Base-by-base conservation (phyloP, 2,888 invertebrate species). In the Diplazon laetatorius region DNA sequence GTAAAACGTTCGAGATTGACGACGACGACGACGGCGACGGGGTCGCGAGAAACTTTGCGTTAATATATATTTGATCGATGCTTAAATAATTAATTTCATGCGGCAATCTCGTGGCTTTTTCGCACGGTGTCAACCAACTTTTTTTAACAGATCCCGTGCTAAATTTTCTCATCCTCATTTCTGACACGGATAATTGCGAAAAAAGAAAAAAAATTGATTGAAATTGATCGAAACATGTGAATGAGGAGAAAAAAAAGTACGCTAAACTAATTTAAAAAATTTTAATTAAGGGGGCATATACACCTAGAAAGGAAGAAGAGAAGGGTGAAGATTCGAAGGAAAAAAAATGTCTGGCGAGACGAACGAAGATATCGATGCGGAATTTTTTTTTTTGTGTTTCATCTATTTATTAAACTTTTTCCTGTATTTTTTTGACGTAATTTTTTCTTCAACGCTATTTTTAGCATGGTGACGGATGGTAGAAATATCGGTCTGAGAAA, bases 1-100 rank as follows among this genome's bases (percentile, higher is more conserved):
- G n/a, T n/a, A 30, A 8, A 9, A 25, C 14, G 30, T 30, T 30
- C 14, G 30, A 30, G 42, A 12, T 6, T 6, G 2, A 4, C n/a
- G 14, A 52, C 25, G 22, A 25, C 25, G 8, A 2, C 3, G 20
- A 25, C 25, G 30, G 10, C 12, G 30, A 30, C 4, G 30, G 4
- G 6, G 22, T 25, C 1, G 22, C 30, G 52, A 25, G 52, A 14
- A 25, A 55, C 30, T 25, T 30, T 30, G 9, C 52, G 52, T 55
- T 10, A 55, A 55, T 55, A 55, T n/a, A n/a, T 55, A 25, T 55
- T 55, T 55, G 52, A 55, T 55, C 52, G 52, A 14, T 55, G n/a
- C 30, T 55, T 76, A 20, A 76, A 76, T 65, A 59, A 76, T 76
- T 57, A 10, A 76, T 65, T 65, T 52, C 14, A 65, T 70, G 63